A percentile compares a stretch with the other conserved stretches of the same genome.
Evolutionary conservation across 2,888 invertebrate genomes (phyloP).

Genomic region (Meliscaeva auricollis): DNA sequence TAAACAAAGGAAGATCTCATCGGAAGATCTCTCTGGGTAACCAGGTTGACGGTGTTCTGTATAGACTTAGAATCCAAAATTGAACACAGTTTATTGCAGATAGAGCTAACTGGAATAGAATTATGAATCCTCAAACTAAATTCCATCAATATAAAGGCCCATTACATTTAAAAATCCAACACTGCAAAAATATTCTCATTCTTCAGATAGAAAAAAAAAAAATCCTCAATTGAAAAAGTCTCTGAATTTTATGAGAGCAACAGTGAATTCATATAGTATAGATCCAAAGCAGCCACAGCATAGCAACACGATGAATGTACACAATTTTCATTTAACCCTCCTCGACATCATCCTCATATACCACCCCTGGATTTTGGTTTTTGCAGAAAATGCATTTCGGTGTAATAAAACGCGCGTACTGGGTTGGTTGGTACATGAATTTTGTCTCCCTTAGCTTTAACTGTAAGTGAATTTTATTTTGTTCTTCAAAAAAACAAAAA

Average conservation of each 20-base stretch:
- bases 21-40: too few relatives aligned
- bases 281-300: constrained; percentile 12
- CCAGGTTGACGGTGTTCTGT: too few relatives aligned
- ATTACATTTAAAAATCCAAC: background rate
- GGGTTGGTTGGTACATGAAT: constrained; percentile 33
- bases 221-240: constrained; percentile 19
- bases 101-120: too few relatives aligned
- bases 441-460: constrained; percentile 11
- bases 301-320: constrained; percentile 43
- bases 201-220: background rate
- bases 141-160: constrained; percentile 5
- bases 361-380: constrained; percentile 36
- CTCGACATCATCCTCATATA: background rate
- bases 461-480: constrained; percentile 42
- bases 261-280: constrained; percentile 35
- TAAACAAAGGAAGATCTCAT: too few relatives aligned
- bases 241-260: constrained; percentile 65
- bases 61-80: too few relatives aligned
- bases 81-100: too few relatives aligned
- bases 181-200: background rate
- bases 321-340: constrained; percentile 58
- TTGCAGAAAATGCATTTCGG: constrained; percentile 14
- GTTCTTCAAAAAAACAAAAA: background rate
- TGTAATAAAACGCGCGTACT: constrained; percentile 32
- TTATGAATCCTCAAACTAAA: too few relatives aligned